Percentiles rank a stretch among this genome's conserved stretches.
phyloP scores from a whole-genome alignment of 1,140 invertebrate species.

The Ips typographus region DNA sequence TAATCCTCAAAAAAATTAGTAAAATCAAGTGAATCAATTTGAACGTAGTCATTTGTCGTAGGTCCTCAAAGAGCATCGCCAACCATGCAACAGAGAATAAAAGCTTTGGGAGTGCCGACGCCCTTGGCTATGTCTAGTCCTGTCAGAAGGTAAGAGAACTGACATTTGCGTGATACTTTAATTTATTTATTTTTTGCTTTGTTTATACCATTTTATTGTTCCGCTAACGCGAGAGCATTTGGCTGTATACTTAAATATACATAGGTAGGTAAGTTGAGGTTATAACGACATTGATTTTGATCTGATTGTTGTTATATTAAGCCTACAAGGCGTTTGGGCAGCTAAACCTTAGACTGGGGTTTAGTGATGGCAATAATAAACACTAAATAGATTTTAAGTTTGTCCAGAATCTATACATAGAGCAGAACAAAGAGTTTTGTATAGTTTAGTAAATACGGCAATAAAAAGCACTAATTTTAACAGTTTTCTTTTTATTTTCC shows the following conservation, averaged over 20 bases:
- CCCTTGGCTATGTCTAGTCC: slow-evolving; percentile 83
- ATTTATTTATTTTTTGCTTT: slow-evolving; percentile 10
- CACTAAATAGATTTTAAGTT: no score
- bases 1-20: no score
- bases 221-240: no score
- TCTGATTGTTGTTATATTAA: no score
- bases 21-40: no score
- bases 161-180: slow-evolving; percentile 4
- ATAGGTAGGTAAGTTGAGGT: no score
- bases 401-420: background rate
- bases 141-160: slow-evolving; percentile 67
- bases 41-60: background rate
- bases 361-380: background rate
- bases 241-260: no score
- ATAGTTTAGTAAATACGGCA: background rate
- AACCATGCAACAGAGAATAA: slow-evolving; percentile 86
- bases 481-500: background rate
- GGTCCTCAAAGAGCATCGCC: slow-evolving; percentile 68
- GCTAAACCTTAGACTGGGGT: background rate
- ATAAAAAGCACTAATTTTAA: slow-evolving; percentile 9
- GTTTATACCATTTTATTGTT: background rate
- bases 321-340: no score
- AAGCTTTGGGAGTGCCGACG: slow-evolving; percentile 84
- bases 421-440: background rate
- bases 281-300: no score